A percentile compares a stretch with the other conserved stretches of the same genome.
phyloP scores from a whole-genome alignment of 2,888 invertebrate genomes.

The Apotomis betuletana region DNA sequence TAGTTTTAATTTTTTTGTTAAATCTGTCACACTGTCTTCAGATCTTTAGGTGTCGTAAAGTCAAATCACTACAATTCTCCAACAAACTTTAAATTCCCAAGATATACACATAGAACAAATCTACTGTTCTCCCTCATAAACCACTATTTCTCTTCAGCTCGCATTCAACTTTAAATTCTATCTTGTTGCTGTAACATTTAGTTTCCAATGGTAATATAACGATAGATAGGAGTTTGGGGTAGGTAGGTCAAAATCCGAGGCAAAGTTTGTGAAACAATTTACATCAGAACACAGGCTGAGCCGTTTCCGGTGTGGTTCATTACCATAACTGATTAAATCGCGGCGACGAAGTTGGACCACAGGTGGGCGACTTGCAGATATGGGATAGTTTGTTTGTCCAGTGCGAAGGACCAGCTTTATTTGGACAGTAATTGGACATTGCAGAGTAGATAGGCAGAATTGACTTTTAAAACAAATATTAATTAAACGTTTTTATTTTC shows the following conservation, averaged over 20 bases:
- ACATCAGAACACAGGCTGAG: slow-evolving; percentile 49
- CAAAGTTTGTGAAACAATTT: slow-evolving; percentile 54
- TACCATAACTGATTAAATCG: slow-evolving; percentile 62
- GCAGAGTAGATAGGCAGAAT: not conserved
- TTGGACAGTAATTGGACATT: slow-evolving; percentile 19
- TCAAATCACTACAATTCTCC: not conserved
- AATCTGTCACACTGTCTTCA: not conserved
- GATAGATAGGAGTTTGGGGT: not conserved
- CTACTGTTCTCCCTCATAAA: not conserved
- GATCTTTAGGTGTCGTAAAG: not conserved
- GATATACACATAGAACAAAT: slow-evolving; percentile 5
- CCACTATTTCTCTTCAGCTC: not conserved
- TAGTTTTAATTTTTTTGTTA: too few species aligned
- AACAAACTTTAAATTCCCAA: slow-evolving; percentile 9
- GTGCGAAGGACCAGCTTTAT: slow-evolving; percentile 16
- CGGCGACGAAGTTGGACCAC: slow-evolving; percentile 56
- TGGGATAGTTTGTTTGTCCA: slow-evolving; percentile 37
- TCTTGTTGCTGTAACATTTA: not conserved
- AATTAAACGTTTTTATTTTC: too few species aligned
- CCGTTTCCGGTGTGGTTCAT: slow-evolving; percentile 53
- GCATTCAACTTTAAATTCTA: not conserved
- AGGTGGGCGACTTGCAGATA: slow-evolving; percentile 53
- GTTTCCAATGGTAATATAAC: not conserved
- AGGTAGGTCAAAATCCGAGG: slow-evolving; percentile 27
- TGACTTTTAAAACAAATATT: too few species aligned